Conservation (phyloP, 2,797 vertebrate genomes). For the Falco novaeseelandiae region DNA sequence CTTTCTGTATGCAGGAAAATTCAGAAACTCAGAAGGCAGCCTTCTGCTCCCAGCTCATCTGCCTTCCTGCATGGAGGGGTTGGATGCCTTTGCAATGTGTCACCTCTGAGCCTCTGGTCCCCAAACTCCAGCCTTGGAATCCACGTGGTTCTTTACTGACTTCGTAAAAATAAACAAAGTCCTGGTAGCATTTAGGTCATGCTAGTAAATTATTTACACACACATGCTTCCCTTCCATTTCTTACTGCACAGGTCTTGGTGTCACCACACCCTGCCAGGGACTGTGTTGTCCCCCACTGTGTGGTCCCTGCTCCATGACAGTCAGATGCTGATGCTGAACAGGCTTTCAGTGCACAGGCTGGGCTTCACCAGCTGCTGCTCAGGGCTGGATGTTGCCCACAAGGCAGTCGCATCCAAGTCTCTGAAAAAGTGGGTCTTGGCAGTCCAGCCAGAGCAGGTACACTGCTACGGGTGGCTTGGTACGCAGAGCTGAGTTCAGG, state of each 20-base stretch:
- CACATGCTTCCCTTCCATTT: background rate
- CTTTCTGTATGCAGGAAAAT: background rate
- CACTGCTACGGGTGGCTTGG: background rate
- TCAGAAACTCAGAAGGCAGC: background rate
- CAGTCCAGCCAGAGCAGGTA: background rate
- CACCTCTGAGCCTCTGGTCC: background rate
- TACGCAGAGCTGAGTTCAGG: background rate
- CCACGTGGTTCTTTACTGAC: background rate
- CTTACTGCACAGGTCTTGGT: background rate
- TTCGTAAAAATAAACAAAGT: conserved; percentile 28
- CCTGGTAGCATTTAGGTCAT: background rate
- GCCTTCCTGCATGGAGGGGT: background rate
- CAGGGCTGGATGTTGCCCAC: background rate
- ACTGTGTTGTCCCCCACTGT: rapidly evolving
- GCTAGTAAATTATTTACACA: conserved; percentile 42
- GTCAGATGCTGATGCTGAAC: rapidly evolving
- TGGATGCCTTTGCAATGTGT: background rate
- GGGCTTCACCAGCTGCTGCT: background rate
- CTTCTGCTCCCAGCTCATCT: background rate
- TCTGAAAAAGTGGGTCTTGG: background rate
- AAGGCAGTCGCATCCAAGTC: background rate
- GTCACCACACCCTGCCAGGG: background rate
- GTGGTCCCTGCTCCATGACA: rapidly evolving
- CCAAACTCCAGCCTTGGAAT: background rate
- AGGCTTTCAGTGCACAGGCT: background rate